Conservation (phyloP, 2,113 vertebrate genomes). For the Orthonyx spaldingii region DNA sequence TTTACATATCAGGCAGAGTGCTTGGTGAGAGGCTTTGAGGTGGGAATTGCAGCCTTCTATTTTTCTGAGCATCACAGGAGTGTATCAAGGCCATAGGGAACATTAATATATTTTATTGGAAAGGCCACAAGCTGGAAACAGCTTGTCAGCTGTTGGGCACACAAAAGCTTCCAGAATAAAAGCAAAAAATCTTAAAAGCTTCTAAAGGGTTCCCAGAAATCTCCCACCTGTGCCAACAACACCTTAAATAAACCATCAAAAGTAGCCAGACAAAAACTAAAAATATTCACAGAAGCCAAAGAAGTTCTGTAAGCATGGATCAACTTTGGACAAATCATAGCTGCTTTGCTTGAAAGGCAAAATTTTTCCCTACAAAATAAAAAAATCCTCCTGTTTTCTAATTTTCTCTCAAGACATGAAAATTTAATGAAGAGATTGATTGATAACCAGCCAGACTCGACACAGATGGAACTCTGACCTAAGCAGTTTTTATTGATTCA, state of each 20-base stretch:
- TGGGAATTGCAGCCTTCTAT: neutral
- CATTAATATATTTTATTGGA: slow-evolving; percentile 44
- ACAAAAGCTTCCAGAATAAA: neutral
- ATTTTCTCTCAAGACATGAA: neutral
- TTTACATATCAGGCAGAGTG: neutral
- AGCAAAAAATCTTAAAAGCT: neutral
- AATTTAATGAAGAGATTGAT: neutral
- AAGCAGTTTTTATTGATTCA: neutral
- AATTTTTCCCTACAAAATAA: neutral
- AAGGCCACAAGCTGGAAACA: neutral
- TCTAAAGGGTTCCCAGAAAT: neutral
- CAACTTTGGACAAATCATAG: neutral
- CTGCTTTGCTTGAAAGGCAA: neutral
- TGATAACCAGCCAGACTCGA: neutral
- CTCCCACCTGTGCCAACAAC: neutral
- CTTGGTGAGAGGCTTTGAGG: neutral
- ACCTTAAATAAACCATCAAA: slow-evolving; percentile 31
- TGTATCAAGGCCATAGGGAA: neutral
- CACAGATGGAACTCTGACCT: neutral
- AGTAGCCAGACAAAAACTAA: neutral
- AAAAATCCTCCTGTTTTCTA: neutral
- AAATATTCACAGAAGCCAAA: neutral
- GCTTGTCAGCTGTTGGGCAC: neutral
- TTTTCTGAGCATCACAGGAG: slow-evolving; percentile 22
- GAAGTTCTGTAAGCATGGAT: neutral